Evolutionary conservation across 2,113 vertebrate species (phyloP), one percentile per base, ranked within the genome.

Genomic region (Sylvilagus bachmani): DNA sequence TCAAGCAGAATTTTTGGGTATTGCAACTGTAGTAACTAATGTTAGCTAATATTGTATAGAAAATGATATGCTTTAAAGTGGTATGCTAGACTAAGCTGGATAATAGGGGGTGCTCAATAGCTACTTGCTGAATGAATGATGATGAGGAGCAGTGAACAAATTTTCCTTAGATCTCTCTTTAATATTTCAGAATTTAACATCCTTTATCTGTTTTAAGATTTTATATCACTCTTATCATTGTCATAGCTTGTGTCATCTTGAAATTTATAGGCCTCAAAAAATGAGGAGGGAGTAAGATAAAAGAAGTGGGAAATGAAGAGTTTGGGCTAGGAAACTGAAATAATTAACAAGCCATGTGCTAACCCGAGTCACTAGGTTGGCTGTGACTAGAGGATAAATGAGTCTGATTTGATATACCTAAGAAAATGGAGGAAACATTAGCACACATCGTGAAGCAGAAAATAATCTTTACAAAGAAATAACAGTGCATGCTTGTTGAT

Each of bases 391-490:
- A 92, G 90, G 38, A 95, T 73, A 93, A 80, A 82, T 79, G 84
- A 86, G 85, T 94, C 91, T 96, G 92, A 81, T 84, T 93, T 91
- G 95, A 93, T 87, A 95, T 55, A 96, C 85, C 92, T 97, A 78
- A 92, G 86, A 92, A 92, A 64, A 87, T 49, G 53, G 90, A 93
- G 69, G 90, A 93, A 82, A 66, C 44, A n/a, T 71, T 69, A 58
- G 69, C 85, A 61, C 16, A 58, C 33, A n/a, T 51, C 38, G 53
- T 0, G 29, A 69, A 71, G 51, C 44, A 36, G 95, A 93, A 95
- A 58, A 88, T 90, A 90, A 93, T 94, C 88, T 96, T 93, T 82
- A 75, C 0, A 5, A 66, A 96, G 70, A 82, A 89, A 64, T 79
- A 79, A 36, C 38, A 31, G 27, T 29, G 25, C 62, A 1, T 77